Base-by-base conservation (phyloP, 2,797 vertebrate genomes). In the Mareca strepera region DNA sequence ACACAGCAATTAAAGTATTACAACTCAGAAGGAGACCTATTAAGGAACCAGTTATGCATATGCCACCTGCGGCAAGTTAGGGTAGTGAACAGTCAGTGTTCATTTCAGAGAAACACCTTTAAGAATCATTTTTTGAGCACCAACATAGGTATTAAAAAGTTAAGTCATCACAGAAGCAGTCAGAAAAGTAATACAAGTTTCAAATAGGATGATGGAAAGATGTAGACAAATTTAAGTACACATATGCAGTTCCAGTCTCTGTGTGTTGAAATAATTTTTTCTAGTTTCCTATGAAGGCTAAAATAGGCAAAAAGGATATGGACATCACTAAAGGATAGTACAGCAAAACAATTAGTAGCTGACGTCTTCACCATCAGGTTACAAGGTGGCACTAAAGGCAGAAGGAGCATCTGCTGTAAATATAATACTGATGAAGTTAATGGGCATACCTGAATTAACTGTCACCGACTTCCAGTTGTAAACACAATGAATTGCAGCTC, bases 101-200 rank as follows among this genome's bases (percentile, higher is more conserved):
- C 4, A 33, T 41, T 75, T 66, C 76, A 73, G 68, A 76, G 33
- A 56, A 90, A 76, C 82, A 82, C 55, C 74, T 29, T 66, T 18
- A 8, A 39, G n/a, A 82, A 86, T 3, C 46, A 82, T 21, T 59
- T 73, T 53, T 29, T 92, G 81, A 93, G 83, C 93, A 94, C 88
- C 92, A 88, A 26, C 14, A 37, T 26, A 83, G 46, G 79, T 58
- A 31, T 46, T 7, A 4, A 62, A 81, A 73, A 91, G 50, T 55
- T 62, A 53, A 76, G 25, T 18, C 70, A 33, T 44, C 5, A 4
- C 37, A 85, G 90, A 33, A 76, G 79, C 29, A 7, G 43, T 67
- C 64, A 83, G 52, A 48, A 85, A 55, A 93, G 62, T 20, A 73
- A 2, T 31, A 80, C 16, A 41, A 21, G 29, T 37, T 88, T 77